phyloP scores from a whole-genome alignment of 2,888 invertebrate species.

The Auanema sp. region DNA sequence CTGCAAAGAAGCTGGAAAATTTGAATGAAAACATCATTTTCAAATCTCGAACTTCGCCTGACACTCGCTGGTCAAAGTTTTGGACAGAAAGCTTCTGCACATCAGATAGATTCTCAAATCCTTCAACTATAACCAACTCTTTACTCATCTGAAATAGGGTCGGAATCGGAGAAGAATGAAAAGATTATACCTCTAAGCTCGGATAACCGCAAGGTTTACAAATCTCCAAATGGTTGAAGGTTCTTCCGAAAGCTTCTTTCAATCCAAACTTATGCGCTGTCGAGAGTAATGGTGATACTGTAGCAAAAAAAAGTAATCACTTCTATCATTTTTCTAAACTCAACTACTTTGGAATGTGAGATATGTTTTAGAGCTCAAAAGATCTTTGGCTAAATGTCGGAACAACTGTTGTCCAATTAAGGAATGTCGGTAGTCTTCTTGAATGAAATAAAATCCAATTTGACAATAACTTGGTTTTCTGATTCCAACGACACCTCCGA shows the following conservation, averaged over 20 bases:
- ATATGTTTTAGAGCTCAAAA: neutral
- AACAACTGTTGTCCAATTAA: constrained; percentile 25
- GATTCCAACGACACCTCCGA: constrained; percentile 21
- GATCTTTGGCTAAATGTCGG: constrained; percentile 2
- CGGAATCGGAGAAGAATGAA: neutral
- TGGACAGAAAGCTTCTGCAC: neutral
- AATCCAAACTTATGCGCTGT: constrained; percentile 7
- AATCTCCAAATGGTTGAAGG: constrained; percentile 2
- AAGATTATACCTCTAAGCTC: neutral
- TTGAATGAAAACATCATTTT: constrained; percentile 4
- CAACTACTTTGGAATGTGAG: too few species aligned
- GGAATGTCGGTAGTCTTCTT: constrained; percentile 28
- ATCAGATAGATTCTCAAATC: neutral
- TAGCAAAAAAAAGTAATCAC: constrained; percentile 1
- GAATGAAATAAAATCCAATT: constrained; percentile 24
- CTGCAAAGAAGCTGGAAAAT: neutral
- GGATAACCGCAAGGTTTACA: constrained; percentile 15
- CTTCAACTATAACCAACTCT: neutral
- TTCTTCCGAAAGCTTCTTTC: constrained; percentile 8
- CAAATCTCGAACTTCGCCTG: neutral
- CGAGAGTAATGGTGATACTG: constrained; percentile 10
- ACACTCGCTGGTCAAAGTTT: neutral
- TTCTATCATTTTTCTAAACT: neutral
- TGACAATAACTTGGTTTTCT: neutral
- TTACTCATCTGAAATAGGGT: neutral